Conservation (phyloP, 2,888 invertebrate genomes). For the Linyphia triangularis region DNA sequence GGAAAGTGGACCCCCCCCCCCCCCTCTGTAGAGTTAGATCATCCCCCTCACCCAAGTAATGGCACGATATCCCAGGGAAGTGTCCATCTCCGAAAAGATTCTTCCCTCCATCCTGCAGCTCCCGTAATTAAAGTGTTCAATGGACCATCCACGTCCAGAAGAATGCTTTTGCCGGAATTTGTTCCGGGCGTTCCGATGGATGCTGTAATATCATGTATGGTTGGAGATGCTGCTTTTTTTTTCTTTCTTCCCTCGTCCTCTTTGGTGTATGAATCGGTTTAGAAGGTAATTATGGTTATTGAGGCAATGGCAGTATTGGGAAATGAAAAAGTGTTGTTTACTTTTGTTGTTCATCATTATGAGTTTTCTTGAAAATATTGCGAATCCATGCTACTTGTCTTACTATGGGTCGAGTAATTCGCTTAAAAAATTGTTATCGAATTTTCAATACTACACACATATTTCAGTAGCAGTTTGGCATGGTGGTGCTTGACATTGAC, state of each 20-base stretch:
- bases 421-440: no score
- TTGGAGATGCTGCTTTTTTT: background rate
- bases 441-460: no score
- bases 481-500: no score
- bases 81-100: conserved; percentile 3
- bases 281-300: background rate
- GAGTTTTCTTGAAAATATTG: no score
- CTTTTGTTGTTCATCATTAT: no score
- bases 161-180: background rate
- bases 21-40: no score
- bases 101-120: conserved; percentile 1
- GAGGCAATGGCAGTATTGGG: background rate
- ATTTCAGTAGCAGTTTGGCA: no score
- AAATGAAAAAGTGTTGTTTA: background rate
- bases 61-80: conserved; percentile 10
- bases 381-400: no score
- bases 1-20: background rate
- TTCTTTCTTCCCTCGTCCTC: background rate
- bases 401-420: no score
- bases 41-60: conserved; percentile 2
- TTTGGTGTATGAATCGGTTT: background rate
- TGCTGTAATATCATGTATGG: background rate
- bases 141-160: conserved; percentile 30
- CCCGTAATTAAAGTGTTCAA: conserved; percentile 57
- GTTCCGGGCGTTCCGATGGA: background rate